Conservation (phyloP, 2,113 vertebrate genomes). For the Rostratula benghalensis region DNA sequence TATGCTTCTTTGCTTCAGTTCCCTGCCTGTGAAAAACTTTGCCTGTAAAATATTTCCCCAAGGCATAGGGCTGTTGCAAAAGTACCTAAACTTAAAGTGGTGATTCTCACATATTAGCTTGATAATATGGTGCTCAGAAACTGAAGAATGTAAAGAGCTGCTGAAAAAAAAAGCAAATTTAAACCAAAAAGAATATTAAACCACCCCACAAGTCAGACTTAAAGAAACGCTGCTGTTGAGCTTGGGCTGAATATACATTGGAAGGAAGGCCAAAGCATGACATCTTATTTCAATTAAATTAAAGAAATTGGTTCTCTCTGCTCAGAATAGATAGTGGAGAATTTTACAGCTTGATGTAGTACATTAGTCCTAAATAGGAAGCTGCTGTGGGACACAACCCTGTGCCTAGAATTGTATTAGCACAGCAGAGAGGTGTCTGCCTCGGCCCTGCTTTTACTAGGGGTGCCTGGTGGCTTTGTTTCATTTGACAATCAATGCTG, state of each 20-base stretch:
- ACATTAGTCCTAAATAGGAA: neutral
- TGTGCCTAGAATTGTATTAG: neutral
- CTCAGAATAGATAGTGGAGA: neutral
- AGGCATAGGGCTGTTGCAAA: neutral
- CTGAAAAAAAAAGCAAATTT: neutral
- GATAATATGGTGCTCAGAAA: neutral
- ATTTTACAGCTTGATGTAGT: neutral
- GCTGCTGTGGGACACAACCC: neutral
- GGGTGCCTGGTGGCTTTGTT: neutral
- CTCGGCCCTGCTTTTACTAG: neutral
- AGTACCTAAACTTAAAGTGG: neutral
- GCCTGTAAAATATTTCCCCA: neutral
- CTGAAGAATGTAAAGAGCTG: neutral
- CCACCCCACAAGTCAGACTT: neutral
- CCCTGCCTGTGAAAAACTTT: neutral
- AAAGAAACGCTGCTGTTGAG: neutral
- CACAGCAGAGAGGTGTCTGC: neutral
- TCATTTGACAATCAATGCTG: neutral
- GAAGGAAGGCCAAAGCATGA: neutral
- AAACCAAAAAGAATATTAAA: neutral
- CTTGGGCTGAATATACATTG: neutral
- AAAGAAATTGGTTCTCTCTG: neutral
- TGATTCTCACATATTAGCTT: neutral
- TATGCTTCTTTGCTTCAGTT: neutral
- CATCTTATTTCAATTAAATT: neutral